These are phyloP conservation scores for Takifugu rubripes DNA, from an alignment of 2,797 vertebrate species.

Conservation along the genomic window DNA sequence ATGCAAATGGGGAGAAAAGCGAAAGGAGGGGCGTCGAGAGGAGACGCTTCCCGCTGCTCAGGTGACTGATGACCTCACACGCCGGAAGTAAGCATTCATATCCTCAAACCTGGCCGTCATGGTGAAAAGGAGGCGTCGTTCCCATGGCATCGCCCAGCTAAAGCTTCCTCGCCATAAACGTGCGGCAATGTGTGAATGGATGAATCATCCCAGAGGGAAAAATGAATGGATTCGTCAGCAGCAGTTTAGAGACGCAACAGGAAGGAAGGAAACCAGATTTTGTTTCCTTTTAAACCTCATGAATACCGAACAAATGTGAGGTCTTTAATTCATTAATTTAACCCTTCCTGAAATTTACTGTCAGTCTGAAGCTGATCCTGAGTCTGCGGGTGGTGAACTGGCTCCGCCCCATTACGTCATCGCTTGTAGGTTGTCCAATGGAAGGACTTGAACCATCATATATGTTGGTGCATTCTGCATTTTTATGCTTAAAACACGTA, in stretches of 20 bases:
- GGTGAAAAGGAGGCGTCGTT: constrained; percentile 24
- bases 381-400: too few species aligned
- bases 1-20: constrained; percentile 34
- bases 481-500: not conserved
- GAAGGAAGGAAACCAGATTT: not conserved
- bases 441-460: too few species aligned
- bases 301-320: too few species aligned
- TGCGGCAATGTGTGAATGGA: not conserved
- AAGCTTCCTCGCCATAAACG: too few species aligned
- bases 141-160: constrained; percentile 34
- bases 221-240: constrained; percentile 6
- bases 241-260: not conserved
- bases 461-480: too few species aligned
- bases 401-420: too few species aligned
- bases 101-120: constrained; percentile 59
- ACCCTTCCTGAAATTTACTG: too few species aligned
- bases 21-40: constrained; percentile 32
- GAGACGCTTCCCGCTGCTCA: constrained; percentile 28
- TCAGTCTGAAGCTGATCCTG: too few species aligned
- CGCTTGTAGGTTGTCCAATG: too few species aligned
- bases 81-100: constrained; percentile 14
- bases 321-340: too few species aligned
- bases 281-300: not conserved
- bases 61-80: constrained; percentile 54
- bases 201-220: constrained; percentile 1